Base-by-base conservation (phyloP, 2,888 invertebrate species). In the Celastrina argiolus region DNA sequence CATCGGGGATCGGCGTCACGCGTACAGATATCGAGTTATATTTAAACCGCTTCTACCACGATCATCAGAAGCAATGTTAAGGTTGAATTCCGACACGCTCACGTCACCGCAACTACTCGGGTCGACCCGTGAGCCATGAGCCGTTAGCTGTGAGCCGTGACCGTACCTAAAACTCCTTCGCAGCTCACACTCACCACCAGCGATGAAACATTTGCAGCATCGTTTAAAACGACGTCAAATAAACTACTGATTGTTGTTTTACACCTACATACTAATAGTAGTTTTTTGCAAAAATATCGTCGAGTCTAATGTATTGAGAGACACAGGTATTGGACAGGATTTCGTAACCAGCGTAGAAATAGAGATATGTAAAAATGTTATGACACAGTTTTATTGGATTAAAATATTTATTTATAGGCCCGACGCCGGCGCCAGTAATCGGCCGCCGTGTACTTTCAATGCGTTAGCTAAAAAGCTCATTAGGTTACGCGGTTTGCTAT, bases 11-110 rank as follows among this genome's bases (percentile, higher is more conserved):
- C 71, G 69, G 71, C 68, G 67, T 68, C 65, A 56, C 69, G 68
- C 66, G 68, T 72, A 72, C 74, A 73, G 71, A 75, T 72, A 81
- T 77, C 78, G 79, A 82, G 87, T 83, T 88, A 88, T 86, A 88
- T 87, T 87, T 88, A 88, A 87, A 88, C 81, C 84, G 78, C 76
- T 74, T 77, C 75, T 75, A 78, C 75, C 76, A 74, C 76, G 82
- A 81, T 84, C 85, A 85, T 86, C 84, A 81, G 83, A 81, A 78
- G 78, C 80, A 88, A 89, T 88, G 89, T 87, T 89, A 88, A 89
- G 88, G 88, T 87, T 88, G 85, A 87, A 89, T 89, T 87, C 89
- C 87, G 76, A 70, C 81, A 78, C 74, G 81, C 73, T 80, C 82
- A 80, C 89, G 88, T 88, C 88, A 88, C 74, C 70, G 68, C 72